These are phyloP conservation scores for Hypercompe scribonia DNA, from an alignment of 2,888 invertebrate genomes.

Conservation along the genomic window DNA sequence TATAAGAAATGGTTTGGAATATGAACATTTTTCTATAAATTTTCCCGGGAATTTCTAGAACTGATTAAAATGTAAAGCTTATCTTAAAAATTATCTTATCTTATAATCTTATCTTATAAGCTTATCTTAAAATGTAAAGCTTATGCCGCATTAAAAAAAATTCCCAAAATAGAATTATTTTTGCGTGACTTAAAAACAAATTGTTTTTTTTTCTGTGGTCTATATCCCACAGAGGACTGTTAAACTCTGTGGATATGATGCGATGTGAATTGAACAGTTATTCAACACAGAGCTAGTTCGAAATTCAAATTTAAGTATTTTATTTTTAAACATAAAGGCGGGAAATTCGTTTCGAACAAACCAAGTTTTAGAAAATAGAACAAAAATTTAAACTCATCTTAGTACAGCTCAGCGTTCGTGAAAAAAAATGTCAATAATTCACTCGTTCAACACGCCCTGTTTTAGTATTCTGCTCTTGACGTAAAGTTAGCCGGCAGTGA, in stretches of 20 bases:
- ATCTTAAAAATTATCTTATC: too few relatives aligned
- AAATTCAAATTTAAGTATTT: not conserved
- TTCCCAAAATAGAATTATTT: too few relatives aligned
- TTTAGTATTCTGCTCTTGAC: conserved; percentile 43
- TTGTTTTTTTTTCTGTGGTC: too few relatives aligned
- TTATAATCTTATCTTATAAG: too few relatives aligned
- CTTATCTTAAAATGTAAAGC: too few relatives aligned
- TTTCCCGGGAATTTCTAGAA: not conserved
- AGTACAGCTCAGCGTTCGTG: not conserved
- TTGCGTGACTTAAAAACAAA: too few relatives aligned
- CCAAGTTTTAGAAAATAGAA: not conserved
- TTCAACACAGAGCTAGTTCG: not conserved
- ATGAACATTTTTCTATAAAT: not conserved
- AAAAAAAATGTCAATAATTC: conserved; percentile 35
- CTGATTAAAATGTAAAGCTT: not conserved
- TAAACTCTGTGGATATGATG: too few relatives aligned
- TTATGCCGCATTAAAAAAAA: too few relatives aligned
- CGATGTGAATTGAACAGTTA: not conserved
- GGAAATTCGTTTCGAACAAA: not conserved
- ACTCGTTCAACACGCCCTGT: conserved; percentile 23
- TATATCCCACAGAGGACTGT: too few relatives aligned
- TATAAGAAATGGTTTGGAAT: not conserved
- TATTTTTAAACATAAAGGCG: not conserved
- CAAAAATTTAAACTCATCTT: not conserved
- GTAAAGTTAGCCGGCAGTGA: conserved; percentile 50